phyloP scores from a whole-genome alignment of 2,797 vertebrate genomes.

The Myotis pilosus region DNA sequence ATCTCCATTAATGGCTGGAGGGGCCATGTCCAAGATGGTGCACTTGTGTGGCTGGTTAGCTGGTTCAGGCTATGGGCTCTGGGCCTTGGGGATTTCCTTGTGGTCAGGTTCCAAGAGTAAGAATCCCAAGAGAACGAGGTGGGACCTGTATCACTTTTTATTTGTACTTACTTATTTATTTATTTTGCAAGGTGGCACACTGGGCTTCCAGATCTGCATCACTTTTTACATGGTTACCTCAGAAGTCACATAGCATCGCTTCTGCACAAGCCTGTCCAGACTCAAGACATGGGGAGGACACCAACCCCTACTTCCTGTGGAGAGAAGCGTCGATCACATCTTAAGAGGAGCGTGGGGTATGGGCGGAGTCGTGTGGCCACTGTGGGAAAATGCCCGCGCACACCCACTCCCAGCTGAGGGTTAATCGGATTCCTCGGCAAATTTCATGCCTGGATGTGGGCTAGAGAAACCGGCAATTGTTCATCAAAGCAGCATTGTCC shows the following conservation, averaged over 20 bases:
- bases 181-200: neutral
- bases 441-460: rapidly evolving
- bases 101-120: neutral
- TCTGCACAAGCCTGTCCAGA: neutral
- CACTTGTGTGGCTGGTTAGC: neutral
- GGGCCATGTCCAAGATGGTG: neutral
- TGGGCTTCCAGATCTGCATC: neutral
- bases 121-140: neutral
- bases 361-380: neutral
- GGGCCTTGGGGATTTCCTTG: neutral
- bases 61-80: neutral
- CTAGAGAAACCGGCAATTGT: neutral
- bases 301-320: neutral
- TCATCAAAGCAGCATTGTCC: neutral
- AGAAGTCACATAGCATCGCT: neutral
- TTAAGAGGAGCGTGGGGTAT: neutral
- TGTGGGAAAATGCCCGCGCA: neutral
- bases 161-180: neutral
- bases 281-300: neutral
- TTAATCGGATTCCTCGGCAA: neutral
- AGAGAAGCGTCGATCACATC: neutral
- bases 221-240: neutral
- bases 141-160: neutral
- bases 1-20: neutral
- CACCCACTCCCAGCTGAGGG: neutral